A percentile compares a stretch with the other conserved stretches of the same genome.
phyloP scores from a whole-genome alignment of 1,140 invertebrate genomes.

The Drosophila bifasciata region DNA sequence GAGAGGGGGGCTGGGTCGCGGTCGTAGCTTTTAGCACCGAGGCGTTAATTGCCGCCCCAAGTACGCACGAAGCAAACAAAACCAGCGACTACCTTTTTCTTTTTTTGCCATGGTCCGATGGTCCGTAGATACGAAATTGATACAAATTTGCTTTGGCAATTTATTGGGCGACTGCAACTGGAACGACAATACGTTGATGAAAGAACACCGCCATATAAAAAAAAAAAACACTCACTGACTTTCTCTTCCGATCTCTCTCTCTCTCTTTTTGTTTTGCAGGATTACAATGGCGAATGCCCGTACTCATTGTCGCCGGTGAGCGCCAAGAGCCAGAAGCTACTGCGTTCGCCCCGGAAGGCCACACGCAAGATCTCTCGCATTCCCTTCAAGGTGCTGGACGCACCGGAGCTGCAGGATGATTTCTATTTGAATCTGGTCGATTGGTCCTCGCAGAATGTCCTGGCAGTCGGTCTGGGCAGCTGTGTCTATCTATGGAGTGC shows the following conservation, averaged over 20 bases:
- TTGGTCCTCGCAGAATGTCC: constrained; percentile 99
- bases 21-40: constrained; percentile 63
- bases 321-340: constrained; percentile 96
- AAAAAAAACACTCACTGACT: background rate
- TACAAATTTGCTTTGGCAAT: constrained; percentile 53
- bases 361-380: constrained; percentile 98
- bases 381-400: constrained; percentile 98
- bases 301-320: constrained; percentile 97
- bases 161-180: constrained; percentile 54
- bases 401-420: constrained; percentile 99
- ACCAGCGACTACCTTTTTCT: constrained; percentile 3
- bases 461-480: constrained; percentile 98
- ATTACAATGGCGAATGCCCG: constrained; percentile 88
- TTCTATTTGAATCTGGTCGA: constrained; percentile 99
- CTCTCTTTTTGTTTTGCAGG: constrained; percentile 75
- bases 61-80: constrained; percentile 69
- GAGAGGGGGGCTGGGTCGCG: constrained; percentile 14
- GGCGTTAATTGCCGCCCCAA: constrained; percentile 71
- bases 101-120: background rate
- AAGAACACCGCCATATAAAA: constrained; percentile 10
- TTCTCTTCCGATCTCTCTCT: background rate
- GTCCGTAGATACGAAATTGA: constrained; percentile 5
- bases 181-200: constrained; percentile 23
- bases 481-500: constrained; percentile 99
- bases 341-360: constrained; percentile 96